Evolutionary conservation across 1,140 invertebrate genomes (phyloP).

Genomic region (Polypedilum pembai): DNA sequence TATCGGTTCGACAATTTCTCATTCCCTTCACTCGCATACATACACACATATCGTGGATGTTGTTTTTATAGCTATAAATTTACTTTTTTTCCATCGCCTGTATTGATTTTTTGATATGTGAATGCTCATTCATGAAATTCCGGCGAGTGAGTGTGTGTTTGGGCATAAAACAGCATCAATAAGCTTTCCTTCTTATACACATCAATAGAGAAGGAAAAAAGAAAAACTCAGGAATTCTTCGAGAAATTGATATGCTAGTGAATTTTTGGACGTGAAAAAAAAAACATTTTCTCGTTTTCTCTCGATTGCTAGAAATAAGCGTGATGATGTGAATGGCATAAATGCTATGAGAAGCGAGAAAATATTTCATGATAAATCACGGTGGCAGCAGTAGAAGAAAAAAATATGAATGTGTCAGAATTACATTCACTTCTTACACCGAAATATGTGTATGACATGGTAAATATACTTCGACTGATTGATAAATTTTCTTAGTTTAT

Average conservation of each 20-base stretch:
- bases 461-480: too few species aligned
- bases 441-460: too few species aligned
- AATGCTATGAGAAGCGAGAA: background rate
- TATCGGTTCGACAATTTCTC: background rate
- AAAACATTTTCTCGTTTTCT: background rate
- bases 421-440: too few species aligned
- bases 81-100: background rate
- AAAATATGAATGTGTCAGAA: too few species aligned
- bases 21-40: background rate
- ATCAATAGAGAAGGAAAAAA: too few species aligned
- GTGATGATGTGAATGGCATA: background rate
- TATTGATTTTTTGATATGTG: constrained; percentile 24
- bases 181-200: background rate
- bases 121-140: background rate
- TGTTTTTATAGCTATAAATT: constrained; percentile 26
- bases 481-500: too few species aligned
- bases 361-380: background rate
- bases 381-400: background rate
- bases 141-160: background rate
- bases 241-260: background rate
- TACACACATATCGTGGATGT: background rate
- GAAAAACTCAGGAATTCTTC: too few species aligned
- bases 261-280: constrained; percentile 8
- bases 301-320: too few species aligned
- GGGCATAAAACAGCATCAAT: constrained; percentile 1